Percentiles rank a stretch among this genome's conserved stretches.
phyloP scores from a whole-genome alignment of 2,113 vertebrate genomes.

The Glaucidium brasilianum region DNA sequence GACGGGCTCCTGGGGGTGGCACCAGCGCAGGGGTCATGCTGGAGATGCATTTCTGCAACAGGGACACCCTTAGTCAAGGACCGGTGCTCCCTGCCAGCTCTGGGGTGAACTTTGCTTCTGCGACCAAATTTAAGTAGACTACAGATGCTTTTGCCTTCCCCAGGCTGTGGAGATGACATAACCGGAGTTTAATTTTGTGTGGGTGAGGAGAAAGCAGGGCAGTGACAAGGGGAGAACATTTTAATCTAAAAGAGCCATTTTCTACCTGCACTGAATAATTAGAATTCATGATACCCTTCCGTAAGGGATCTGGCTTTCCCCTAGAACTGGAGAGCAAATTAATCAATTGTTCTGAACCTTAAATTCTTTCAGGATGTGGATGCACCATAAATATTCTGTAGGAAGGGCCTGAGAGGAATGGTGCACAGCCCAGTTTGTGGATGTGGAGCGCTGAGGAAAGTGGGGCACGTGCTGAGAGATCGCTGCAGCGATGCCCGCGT shows the following conservation, averaged over 20 bases:
- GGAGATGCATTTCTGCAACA: not conserved
- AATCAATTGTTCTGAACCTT: slow-evolving; percentile 18
- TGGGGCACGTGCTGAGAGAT: slow-evolving; percentile 34
- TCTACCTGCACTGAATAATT: not conserved
- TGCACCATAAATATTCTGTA: slow-evolving; percentile 19
- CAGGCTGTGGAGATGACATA: not conserved
- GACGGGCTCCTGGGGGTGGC: not conserved
- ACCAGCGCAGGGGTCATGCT: not conserved
- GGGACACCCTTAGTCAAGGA: not conserved
- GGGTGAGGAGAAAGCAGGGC: not conserved
- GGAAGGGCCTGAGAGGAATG: not conserved
- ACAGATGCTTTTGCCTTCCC: not conserved
- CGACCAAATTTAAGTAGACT: not conserved
- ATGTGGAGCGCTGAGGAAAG: not conserved
- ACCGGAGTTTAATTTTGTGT: not conserved
- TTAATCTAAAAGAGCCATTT: slow-evolving; percentile 18
- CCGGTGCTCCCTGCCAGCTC: rapidly evolving
- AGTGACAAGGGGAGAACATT: not conserved
- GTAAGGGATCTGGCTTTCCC: not conserved
- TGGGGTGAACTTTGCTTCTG: not conserved
- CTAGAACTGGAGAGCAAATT: not conserved
- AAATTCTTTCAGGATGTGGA: slow-evolving; percentile 26
- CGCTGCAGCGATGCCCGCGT: rapidly evolving
- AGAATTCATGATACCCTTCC: not conserved
- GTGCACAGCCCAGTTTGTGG: not conserved